These are phyloP conservation scores for Erynnis tages DNA, from an alignment of 2,888 invertebrate species.

Conservation along the genomic window DNA sequence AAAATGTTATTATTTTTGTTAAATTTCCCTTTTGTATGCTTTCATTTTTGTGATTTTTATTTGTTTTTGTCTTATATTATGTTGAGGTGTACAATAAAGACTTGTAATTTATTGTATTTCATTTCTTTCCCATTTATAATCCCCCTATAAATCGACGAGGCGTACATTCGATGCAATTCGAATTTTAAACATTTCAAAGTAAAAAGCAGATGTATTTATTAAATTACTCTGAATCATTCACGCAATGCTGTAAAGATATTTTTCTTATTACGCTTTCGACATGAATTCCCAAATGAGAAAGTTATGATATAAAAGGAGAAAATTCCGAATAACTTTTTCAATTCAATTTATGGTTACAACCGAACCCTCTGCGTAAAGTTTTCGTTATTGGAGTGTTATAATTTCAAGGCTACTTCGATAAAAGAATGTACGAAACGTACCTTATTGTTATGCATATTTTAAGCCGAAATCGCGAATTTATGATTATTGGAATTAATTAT, in stretches of 20 bases:
- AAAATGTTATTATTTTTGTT: no score
- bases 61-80: no score
- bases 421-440: neutral
- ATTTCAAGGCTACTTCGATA: constrained; percentile 15
- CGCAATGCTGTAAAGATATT: constrained; percentile 1
- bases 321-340: constrained; percentile 24
- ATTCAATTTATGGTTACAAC: constrained; percentile 28
- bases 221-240: neutral
- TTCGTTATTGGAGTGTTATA: constrained; percentile 20
- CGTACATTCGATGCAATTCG: no score
- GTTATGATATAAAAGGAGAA: constrained; percentile 11
- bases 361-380: constrained; percentile 18
- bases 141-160: no score
- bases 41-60: no score
- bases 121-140: no score
- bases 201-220: neutral
- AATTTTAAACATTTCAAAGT: no score
- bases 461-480: no score
- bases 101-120: no score
- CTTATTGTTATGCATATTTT: neutral
- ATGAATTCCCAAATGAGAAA: neutral
- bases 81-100: no score
- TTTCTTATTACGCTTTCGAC: constrained; percentile 12
- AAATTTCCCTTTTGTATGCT: no score
- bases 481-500: no score